A percentile compares a stretch with the other conserved stretches of the same genome.
Conservation (phyloP, 1,140 invertebrate species). For the Vanessa atalanta region DNA sequence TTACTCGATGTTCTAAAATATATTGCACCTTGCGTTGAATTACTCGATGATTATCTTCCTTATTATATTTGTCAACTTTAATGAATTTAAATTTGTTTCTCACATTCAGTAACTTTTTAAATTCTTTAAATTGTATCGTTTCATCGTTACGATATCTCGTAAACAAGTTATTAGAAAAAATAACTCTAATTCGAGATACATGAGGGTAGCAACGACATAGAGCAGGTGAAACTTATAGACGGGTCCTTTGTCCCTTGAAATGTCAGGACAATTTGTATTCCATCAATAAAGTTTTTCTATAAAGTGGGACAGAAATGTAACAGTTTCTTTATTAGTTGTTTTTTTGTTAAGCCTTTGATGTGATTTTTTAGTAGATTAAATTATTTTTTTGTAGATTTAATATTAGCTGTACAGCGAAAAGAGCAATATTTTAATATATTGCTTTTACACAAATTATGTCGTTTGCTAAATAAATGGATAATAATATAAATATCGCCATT, state of each 20-base stretch:
- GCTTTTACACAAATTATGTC: too few species aligned
- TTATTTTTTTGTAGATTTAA: too few species aligned
- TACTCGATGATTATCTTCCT: too few species aligned
- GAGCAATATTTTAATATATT: too few species aligned
- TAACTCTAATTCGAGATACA: conserved; percentile 2
- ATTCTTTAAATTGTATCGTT: neutral
- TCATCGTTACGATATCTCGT: conserved; percentile 2
- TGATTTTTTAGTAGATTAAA: neutral
- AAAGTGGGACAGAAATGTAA: neutral
- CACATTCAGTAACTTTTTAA: neutral
- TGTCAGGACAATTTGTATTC: conserved; percentile 37
- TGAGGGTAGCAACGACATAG: conserved; percentile 20
- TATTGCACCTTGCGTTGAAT: too few species aligned
- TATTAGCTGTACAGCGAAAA: too few species aligned
- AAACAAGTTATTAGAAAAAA: conserved; percentile 20
- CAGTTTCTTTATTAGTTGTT: neutral
- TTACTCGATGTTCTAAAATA: too few species aligned
- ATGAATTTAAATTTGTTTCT: too few species aligned
- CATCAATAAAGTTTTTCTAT: conserved; percentile 18
- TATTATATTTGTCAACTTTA: too few species aligned
- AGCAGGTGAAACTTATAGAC: conserved; percentile 30
- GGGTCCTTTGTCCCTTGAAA: conserved; percentile 35
- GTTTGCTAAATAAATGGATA: too few species aligned
- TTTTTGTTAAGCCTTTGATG: neutral
- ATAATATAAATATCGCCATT: too few species aligned